Evolutionary conservation across 2,888 invertebrate species (phyloP), one percentile per base, ranked within the genome.

Genomic region (Sclerodermus sp.): DNA sequence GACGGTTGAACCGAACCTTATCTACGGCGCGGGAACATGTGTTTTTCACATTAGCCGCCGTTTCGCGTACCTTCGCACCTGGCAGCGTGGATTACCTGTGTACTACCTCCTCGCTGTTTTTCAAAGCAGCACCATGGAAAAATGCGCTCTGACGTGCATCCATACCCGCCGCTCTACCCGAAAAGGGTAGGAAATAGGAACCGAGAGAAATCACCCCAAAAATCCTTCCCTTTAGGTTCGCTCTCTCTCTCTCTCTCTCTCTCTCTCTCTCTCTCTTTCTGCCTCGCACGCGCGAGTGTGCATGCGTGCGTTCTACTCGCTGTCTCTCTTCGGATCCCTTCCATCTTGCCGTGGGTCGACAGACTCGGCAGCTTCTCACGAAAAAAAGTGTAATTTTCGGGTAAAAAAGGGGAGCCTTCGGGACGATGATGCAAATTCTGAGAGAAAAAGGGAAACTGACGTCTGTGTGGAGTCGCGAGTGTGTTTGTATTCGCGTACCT

Each of bases 351-450:
- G 18, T 23, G 29, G 37, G 32, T 14, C 14, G 43, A 30, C 41
- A 51, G 42, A 51, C 8, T 23, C 23, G 8, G 23, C 12, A 17
- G 41, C 17, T 13, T 41, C 41, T 41, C 41, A 41, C 41, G 41
- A 14, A 41, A 41, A 41, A 23, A 23, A 15, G 45, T 23, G 23
- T 23, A 23, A 23, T 23, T 23, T 23, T 8, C 23, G 23, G 8
- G 4, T 23, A 23, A 23, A 23, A 23, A 23, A 23, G 39, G 44
- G 34, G 12, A 32, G 42, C 34, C 4, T 3, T 13, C 34, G 34
- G 34, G 34, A 34, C 51, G 53, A 49, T 52, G 66, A 74, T 71
- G 72, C 74, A 74, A 75, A 74, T 74, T 74, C 53, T 2, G 47
- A 52, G 56, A 32, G 46, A 45, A 61, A 57, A 57, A 58, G 44